Evolutionary conservation across 35 echinoderm and acorn worm species (phyloP).

Genomic region (Patiria miniata): DNA sequence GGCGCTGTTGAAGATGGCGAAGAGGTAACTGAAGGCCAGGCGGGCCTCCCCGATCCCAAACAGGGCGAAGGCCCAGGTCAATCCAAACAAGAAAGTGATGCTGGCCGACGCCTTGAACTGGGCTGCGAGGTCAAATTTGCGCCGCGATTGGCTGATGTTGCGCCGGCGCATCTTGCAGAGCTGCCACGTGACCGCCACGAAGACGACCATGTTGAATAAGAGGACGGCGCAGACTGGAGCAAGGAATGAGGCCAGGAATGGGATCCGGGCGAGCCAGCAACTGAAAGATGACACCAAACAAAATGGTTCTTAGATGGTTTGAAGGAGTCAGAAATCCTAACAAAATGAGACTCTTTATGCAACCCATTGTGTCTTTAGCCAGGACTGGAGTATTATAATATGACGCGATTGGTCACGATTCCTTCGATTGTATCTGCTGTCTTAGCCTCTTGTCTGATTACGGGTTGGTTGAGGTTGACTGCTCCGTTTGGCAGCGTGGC

Average conservation of each 20-base stretch:
- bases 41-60: slow-evolving; percentile 53
- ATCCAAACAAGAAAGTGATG: slow-evolving; percentile 52
- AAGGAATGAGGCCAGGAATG: slow-evolving; percentile 56
- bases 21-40: slow-evolving; percentile 69
- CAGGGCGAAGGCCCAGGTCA: slow-evolving; percentile 55
- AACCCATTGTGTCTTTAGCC: no score
- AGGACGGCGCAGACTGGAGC: slow-evolving; percentile 48
- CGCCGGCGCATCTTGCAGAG: slow-evolving; percentile 51
- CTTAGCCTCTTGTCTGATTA: no score
- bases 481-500: no score
- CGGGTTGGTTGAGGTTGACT: no score
- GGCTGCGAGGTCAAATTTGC: slow-evolving; percentile 35
- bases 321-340: no score
- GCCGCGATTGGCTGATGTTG: slow-evolving; percentile 52
- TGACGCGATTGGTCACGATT: no score
- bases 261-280: slow-evolving; percentile 46
- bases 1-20: slow-evolving; percentile 70
- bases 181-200: slow-evolving; percentile 52
- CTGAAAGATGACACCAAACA: slow-evolving; percentile 23
- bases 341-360: no score
- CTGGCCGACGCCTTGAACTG: slow-evolving; percentile 51
- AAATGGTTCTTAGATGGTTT: background rate
- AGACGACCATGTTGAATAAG: slow-evolving; percentile 72
- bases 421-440: no score
- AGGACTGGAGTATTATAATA: no score